Conservation (phyloP, 1,140 invertebrate species). For the Diabrotica undecimpunctata region DNA sequence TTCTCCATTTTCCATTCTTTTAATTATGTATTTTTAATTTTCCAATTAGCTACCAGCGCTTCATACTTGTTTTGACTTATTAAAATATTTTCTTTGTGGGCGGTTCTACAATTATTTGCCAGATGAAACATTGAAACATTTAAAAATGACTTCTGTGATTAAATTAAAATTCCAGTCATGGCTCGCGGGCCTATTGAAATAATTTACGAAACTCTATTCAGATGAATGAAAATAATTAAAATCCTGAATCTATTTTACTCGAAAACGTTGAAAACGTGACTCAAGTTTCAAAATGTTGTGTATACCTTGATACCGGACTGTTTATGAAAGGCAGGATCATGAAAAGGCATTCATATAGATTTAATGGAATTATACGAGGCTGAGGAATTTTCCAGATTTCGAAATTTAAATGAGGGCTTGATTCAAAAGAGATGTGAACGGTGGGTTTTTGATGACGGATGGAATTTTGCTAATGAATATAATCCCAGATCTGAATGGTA, state of each 20-base stretch:
- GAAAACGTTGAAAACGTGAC: neutral
- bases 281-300: constrained; percentile 2
- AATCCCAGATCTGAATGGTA: neutral
- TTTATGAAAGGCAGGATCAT: neutral
- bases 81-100: no score
- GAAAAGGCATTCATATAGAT: constrained; percentile 2
- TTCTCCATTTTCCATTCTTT: no score
- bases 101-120: no score
- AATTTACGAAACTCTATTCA: neutral
- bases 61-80: no score
- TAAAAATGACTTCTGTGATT: neutral
- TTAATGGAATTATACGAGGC: neutral
- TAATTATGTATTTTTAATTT: no score
- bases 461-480: constrained; percentile 1
- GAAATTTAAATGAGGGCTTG: neutral
- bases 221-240: neutral
- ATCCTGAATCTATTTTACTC: neutral
- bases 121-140: no score
- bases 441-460: neutral
- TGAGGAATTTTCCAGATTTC: neutral
- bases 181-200: neutral
- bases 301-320: constrained; percentile 1
- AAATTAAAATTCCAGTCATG: neutral
- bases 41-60: no score
- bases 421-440: constrained; percentile 2